Conservation (phyloP, 2,797 vertebrate species). For the Chloroceryle inda region DNA sequence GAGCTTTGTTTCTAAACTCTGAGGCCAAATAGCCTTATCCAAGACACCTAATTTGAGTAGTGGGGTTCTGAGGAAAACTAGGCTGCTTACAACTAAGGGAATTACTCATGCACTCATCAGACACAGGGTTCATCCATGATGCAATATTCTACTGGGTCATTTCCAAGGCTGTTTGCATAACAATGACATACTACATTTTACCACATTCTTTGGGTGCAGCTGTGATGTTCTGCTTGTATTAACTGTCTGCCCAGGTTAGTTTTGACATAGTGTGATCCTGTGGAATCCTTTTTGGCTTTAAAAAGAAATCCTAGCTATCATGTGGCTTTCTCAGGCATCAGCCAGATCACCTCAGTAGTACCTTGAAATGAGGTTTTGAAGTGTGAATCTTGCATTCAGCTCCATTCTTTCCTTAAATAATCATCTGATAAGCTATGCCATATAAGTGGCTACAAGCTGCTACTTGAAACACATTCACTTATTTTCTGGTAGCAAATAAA, state of each 20-base stretch:
- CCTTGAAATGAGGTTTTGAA: neutral
- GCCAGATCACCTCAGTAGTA: neutral
- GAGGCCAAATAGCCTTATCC: neutral
- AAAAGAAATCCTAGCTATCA: neutral
- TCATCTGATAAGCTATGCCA: neutral
- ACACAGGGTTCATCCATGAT: constrained; percentile 50
- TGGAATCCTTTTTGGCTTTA: constrained; percentile 34
- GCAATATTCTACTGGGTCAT: constrained; percentile 31
- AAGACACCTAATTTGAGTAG: constrained; percentile 12
- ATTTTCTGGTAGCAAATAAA: neutral
- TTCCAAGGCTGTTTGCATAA: constrained; percentile 47
- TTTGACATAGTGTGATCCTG: neutral
- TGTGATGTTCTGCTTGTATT: constrained; percentile 12
- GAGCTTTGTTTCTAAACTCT: neutral
- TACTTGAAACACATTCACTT: constrained; percentile 18
- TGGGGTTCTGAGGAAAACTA: constrained; percentile 5
- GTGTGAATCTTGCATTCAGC: neutral
- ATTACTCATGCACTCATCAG: neutral
- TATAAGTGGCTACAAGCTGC: constrained; percentile 24
- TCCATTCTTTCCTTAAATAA: constrained; percentile 9
- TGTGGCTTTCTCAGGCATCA: neutral
- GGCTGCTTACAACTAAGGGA: neutral
- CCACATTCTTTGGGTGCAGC: neutral
- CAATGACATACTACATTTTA: neutral
- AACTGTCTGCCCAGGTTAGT: neutral